Conservation (phyloP, 2,113 vertebrate species). For the Pantherophis guttatus region DNA sequence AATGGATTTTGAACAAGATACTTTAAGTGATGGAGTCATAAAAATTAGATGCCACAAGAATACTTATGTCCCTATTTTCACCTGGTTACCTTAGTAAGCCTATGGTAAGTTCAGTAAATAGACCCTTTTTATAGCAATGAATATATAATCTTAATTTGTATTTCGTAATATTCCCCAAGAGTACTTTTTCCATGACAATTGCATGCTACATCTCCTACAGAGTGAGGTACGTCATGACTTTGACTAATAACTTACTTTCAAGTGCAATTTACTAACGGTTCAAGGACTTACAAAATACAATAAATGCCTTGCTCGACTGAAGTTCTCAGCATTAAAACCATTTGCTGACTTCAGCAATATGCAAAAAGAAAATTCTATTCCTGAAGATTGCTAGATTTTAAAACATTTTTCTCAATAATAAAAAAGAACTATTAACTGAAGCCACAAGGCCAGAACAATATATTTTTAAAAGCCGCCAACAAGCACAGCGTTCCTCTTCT, state of each 20-base stretch:
- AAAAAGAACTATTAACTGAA: neutral
- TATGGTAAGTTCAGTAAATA: conserved; percentile 46
- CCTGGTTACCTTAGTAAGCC: conserved; percentile 49
- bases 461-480: neutral
- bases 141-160: conserved; percentile 23
- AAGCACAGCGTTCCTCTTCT: neutral
- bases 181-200: conserved; percentile 58
- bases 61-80: conserved; percentile 55
- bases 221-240: neutral
- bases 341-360: neutral
- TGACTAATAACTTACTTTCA: conserved; percentile 2
- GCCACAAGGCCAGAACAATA: neutral
- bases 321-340: neutral
- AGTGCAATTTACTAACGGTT: neutral
- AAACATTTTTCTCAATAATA: neutral
- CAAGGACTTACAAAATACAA: neutral
- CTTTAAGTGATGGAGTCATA: conserved; percentile 34
- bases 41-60: conserved; percentile 20
- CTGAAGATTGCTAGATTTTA: neutral
- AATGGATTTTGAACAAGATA: neutral
- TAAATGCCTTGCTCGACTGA: neutral
- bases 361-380: neutral
- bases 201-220: neutral
- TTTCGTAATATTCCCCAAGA: conserved; percentile 57
- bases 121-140: conserved; percentile 52